phyloP scores from a whole-genome alignment of 2,888 invertebrate species.

The Drosophila histrio region DNA sequence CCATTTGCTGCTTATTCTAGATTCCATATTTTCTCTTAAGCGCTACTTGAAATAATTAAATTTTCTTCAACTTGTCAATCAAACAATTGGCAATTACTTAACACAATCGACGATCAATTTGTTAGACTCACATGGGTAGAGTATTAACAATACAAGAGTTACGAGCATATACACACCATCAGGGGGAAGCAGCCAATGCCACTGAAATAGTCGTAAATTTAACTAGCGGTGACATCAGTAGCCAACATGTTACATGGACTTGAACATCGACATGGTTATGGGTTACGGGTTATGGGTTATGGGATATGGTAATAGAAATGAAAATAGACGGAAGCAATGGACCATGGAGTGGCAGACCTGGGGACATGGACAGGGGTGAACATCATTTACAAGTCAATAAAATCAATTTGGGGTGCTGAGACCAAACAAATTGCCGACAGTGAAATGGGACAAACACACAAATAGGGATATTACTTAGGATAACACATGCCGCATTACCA shows the following conservation, averaged over 20 bases:
- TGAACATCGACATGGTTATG: constrained; percentile 1
- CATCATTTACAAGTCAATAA: constrained; percentile 78
- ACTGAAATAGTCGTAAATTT: constrained; percentile 44
- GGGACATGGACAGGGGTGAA: not conserved
- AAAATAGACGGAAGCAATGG: constrained; percentile 43
- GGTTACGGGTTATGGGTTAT: constrained; percentile 4
- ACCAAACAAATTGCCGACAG: constrained; percentile 63
- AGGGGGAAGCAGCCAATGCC: constrained; percentile 9
- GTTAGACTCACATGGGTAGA: not conserved
- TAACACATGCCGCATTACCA: constrained; percentile 80
- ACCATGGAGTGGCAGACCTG: constrained; percentile 5
- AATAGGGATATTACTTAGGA: constrained; percentile 74
- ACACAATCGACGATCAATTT: not conserved
- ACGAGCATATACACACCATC: not conserved
- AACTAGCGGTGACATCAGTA: constrained; percentile 40
- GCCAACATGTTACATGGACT: constrained; percentile 16
- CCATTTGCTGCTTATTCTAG: too few relatives aligned
- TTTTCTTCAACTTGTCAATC: too few relatives aligned
- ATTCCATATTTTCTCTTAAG: too few relatives aligned
- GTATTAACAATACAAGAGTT: constrained; percentile 6
- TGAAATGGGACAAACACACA: constrained; percentile 4
- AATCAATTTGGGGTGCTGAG: constrained; percentile 67
- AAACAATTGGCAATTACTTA: too few relatives aligned
- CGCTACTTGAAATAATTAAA: too few relatives aligned
- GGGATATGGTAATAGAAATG: constrained; percentile 19